phyloP scores from a whole-genome alignment of 2,113 vertebrate genomes.

The Nothoprocta perdicaria region DNA sequence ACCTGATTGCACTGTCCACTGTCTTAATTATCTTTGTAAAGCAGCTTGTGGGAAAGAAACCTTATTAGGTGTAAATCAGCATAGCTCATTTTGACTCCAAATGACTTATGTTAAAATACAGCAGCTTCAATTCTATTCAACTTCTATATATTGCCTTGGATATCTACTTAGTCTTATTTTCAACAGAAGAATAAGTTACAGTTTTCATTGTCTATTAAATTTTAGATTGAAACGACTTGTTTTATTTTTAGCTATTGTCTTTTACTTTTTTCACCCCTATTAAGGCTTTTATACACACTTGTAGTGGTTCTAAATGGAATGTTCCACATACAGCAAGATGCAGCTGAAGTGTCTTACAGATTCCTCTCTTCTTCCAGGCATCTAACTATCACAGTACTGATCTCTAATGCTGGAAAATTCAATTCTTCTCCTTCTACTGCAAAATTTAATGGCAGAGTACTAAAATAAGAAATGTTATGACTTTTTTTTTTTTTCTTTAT shows the following conservation, averaged over 20 bases:
- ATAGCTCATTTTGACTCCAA: neutral
- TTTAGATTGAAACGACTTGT: neutral
- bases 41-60: neutral
- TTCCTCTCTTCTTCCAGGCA: neutral
- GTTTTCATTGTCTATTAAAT: conserved; percentile 9
- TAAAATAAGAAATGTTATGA: neutral
- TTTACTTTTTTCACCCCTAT: neutral
- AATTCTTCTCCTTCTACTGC: neutral
- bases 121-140: neutral
- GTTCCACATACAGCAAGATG: neutral
- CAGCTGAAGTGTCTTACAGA: neutral
- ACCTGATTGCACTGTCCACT: neutral
- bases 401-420: neutral
- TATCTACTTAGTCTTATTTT: conserved; percentile 36
- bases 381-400: neutral
- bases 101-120: neutral
- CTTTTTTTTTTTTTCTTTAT: neutral
- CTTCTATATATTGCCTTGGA: neutral
- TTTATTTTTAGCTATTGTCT: neutral
- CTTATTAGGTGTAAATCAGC: neutral
- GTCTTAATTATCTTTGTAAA: conserved; percentile 3
- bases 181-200: neutral
- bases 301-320: neutral
- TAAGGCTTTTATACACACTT: neutral
- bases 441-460: neutral